Evolutionary conservation across 92 coral and sea anemone genomes (phyloP), one percentile per base, ranked within the genome.

Genomic region (Paragorgia papillata): DNA sequence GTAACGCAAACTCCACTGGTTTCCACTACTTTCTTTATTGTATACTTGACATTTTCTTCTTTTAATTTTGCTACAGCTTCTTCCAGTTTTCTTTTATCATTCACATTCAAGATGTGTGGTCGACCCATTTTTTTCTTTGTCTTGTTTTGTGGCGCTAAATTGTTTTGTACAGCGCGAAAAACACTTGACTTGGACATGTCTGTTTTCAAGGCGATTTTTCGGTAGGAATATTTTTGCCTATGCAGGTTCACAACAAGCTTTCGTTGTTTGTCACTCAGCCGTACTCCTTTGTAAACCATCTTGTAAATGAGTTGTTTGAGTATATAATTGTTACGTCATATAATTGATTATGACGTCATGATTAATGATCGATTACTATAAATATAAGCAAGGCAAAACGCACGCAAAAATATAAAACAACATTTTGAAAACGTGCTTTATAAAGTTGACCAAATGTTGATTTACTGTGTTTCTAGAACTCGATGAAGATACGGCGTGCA

Each of bases 241-340:
- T 28, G 1, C 29, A 21, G 62, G 29, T 15, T 12, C 1, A 56
- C 21, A 0, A 28, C 62, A 20, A 15, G 62, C 21, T 56, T 28
- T 20, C 24, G 62, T 56, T 56, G 24, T 9, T 56, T 27, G 29
- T 12, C 62, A 28, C 62, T 8, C 27, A 56, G 28, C 10, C 62
- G 62, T 37, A 37, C 43, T 50, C 57, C 57, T 21, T 56, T 56
- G 26, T 15, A 56, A 21, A 56, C 62, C 62, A 56, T 56, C 12
- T 56, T 56, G 24, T 15, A 2, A 56, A 56, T 22, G 10, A 13
- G 9, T 56, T 56, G 29, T 7, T 56, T 56, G 27, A 1, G 15
- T 15, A 37, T 37, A 10, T 22, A 21, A 5, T 56, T 22, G 15
- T 8, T 8, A 56, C 27, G 62, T 56, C 62, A 56, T 28, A 20